Conservation (phyloP, 2,113 vertebrate species). For the Laterallus jamaicensis region DNA sequence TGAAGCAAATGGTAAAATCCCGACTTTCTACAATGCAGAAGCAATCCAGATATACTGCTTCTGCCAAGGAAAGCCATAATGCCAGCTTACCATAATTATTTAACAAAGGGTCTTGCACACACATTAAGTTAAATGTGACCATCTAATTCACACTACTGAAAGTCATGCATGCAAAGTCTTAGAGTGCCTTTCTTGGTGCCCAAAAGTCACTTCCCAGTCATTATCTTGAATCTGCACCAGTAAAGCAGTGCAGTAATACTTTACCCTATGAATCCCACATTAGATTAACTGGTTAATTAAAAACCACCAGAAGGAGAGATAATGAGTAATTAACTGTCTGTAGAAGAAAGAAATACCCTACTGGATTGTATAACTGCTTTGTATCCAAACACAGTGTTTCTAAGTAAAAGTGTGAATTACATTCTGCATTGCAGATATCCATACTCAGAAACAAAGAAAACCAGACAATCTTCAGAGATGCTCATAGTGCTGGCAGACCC, state of each 20-base stretch:
- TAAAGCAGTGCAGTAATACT: background rate
- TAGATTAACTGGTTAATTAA: background rate
- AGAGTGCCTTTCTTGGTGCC: background rate
- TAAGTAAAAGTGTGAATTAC: background rate
- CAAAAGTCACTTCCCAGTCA: background rate
- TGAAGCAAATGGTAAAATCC: background rate
- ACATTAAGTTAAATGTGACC: background rate
- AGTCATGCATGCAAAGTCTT: background rate
- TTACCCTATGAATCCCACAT: background rate
- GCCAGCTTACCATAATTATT: background rate
- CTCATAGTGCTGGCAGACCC: background rate
- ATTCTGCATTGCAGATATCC: background rate
- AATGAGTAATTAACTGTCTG: background rate
- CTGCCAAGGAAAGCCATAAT: background rate
- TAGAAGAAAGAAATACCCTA: background rate
- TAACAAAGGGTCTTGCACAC: background rate
- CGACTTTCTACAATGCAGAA: background rate
- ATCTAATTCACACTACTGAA: background rate
- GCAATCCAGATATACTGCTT: background rate
- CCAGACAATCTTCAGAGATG: background rate
- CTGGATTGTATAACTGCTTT: background rate
- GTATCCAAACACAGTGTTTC: background rate
- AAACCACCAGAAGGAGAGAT: background rate
- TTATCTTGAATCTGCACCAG: background rate
- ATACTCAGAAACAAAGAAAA: background rate